Evolutionary conservation across 2,797 vertebrate species (phyloP), one percentile per base, ranked within the genome.

Genomic region (Trichosurus vulpecula): DNA sequence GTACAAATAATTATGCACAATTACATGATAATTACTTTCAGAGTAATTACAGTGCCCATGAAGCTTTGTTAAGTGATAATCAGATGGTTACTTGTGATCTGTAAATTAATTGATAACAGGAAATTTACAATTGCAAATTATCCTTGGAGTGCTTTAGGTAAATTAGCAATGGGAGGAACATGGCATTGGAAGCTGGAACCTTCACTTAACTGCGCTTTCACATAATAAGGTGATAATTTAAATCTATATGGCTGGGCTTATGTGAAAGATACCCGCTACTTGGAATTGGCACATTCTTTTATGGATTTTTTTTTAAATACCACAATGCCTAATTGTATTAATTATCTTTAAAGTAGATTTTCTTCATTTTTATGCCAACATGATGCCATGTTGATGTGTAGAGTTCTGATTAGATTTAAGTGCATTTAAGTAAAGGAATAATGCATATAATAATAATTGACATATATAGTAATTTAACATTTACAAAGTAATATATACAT

Each of bases 91-190:
- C 97, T 96, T 56, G 97, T 97, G 97, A 98, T 97, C 97, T 92
- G 96, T 41, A 97, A 98, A 98, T 98, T 98, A 98, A 98, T 97
- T 98, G 98, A 98, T 98, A 98, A 97, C 96, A 52, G 97, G 97
- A 98, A 97, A 97, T 97, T 98, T 98, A 97, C 97, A 95, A 95
- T 95, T 96, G 97, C 97, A 97, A 98, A 97, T 95, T 91, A 94
- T 95, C 94, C 95, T 97, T 92, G 47, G 95, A 97, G 92, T 87
- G 41, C 58, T 22, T 31, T 9, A 92, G 52, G 81, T 91, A 91
- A 89, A 90, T 87, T 91, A 94, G 94, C 66, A 92, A 95, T 19
- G 89, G 47, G 58, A 95, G 92, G 93, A 19, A 10, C 27, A 54
- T 90, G 54, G 35, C 25, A 54, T 52, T 30, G 57, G 55, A 74